phyloP scores from a whole-genome alignment of 37 sponge, comb jelly and placozoan species.

The Petrosia ficiformis region DNA sequence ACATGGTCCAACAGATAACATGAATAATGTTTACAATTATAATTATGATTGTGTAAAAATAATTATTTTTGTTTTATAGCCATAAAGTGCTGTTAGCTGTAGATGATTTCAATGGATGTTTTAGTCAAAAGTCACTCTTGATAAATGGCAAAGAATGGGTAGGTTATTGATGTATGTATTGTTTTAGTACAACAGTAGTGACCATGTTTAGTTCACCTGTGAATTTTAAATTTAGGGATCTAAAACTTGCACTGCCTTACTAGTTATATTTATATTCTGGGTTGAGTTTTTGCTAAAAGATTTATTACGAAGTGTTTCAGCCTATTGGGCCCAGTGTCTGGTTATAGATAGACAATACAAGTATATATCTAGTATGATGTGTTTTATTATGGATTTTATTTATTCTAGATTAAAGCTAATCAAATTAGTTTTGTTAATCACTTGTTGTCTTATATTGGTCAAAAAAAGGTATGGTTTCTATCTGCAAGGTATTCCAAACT shows the following conservation, averaged over 20 bases:
- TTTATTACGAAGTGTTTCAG: no score
- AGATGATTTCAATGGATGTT: constrained; percentile 62
- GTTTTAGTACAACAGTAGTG: no score
- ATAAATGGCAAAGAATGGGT: constrained; percentile 29
- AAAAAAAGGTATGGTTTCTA: constrained; percentile 15
- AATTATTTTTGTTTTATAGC: constrained; percentile 2
- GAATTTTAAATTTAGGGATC: no score
- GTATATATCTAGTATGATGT: no score
- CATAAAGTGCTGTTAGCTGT: constrained; percentile 47
- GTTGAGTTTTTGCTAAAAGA: no score
- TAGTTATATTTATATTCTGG: no score
- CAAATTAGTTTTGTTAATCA: constrained; percentile 39
- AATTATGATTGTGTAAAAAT: background rate
- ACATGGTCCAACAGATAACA: no score
- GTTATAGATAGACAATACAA: no score
- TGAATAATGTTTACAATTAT: no score
- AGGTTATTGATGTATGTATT: background rate
- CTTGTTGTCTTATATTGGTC: constrained; percentile 3
- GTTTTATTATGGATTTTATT: no score
- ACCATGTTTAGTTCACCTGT: background rate
- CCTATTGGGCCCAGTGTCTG: no score
- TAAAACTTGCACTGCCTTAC: no score
- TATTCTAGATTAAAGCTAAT: constrained; percentile 23
- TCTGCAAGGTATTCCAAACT: background rate
- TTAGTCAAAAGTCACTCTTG: constrained; percentile 35